phyloP scores from a whole-genome alignment of 2,888 invertebrate species.

The Drymonia ruficornis region DNA sequence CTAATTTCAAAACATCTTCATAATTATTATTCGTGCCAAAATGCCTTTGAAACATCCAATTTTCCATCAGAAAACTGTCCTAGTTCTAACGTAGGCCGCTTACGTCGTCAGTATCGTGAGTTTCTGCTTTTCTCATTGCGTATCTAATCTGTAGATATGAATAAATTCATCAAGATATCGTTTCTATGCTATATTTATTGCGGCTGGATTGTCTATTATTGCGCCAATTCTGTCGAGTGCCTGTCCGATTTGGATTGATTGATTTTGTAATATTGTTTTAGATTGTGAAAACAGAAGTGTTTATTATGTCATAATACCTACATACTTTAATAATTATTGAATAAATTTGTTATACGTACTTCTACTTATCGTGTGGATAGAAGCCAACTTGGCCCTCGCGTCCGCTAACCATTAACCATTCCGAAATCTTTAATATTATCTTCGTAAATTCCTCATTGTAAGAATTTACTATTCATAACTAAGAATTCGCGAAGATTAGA shows the following conservation, averaged over 20 bases:
- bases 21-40: background rate
- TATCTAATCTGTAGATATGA: conserved; percentile 63
- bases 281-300: background rate
- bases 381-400: too few species aligned
- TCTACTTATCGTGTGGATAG: too few species aligned
- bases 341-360: too few species aligned
- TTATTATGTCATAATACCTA: background rate
- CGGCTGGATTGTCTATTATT: conserved; percentile 47
- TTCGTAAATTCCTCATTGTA: too few species aligned
- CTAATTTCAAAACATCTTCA: too few species aligned
- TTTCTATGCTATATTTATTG: conserved; percentile 51
- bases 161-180: conserved; percentile 65
- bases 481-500: too few species aligned
- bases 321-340: too few species aligned
- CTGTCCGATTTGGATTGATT: conserved; percentile 34
- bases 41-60: background rate
- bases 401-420: too few species aligned
- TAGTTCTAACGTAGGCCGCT: conserved; percentile 53
- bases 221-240: conserved; percentile 39
- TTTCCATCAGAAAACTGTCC: conserved; percentile 46
- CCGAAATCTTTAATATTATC: too few species aligned
- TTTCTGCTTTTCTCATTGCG: conserved; percentile 63
- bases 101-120: conserved; percentile 57
- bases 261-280: conserved; percentile 27
- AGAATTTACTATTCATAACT: too few species aligned